Base-by-base conservation (phyloP, 2,113 vertebrate species). In the Myotis lucifugus region DNA sequence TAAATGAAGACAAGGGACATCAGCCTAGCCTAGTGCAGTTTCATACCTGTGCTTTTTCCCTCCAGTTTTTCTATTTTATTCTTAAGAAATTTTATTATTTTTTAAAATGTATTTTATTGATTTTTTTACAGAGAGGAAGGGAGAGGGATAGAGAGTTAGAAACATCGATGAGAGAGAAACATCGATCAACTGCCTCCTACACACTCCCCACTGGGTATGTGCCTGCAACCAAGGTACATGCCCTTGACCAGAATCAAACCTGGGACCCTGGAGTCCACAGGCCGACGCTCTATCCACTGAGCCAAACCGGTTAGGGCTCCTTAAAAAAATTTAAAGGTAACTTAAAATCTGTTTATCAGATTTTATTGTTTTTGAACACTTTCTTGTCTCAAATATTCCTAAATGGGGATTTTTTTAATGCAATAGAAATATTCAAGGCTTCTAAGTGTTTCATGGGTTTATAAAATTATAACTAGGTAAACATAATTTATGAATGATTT, bases 51-150 rank as follows among this genome's bases (percentile, higher is more conserved):
- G 32, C 11, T 42, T 95, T 54, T 96, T 77, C 56, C 56, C 64
- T 90, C 15, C 3, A 79, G 21, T n/a, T 78, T 91, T 81, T 93
- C 50, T 72, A 32, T 87, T 91, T 93, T 79, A 87, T 78, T 15
- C 12, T 88, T 64, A 59, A 93, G 23, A 70, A 81, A 79, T 2
- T 85, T 67, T 1, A 69, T 52, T 11, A 42, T 42, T 7, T 40
- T 42, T 42, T 42, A 42, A 42, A 42, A 42, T 42, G 8, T 42
- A 42, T 42, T 42, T 42, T 1, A 42, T 42, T 42, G 42, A 42
- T 42, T 42, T 42, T 42, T 42, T 42, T 42, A 42, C 42, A 42
- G 42, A 42, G 42, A 42, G 42, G 42, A 42, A 42, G 42, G 42
- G 42, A 42, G 42, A 42, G 42, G 7, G 42, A 42, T 42, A 42